Evolutionary conservation across 2,797 vertebrate species (phyloP), one percentile per base, ranked within the genome.

Genomic region (Nyctalus aviator): DNA sequence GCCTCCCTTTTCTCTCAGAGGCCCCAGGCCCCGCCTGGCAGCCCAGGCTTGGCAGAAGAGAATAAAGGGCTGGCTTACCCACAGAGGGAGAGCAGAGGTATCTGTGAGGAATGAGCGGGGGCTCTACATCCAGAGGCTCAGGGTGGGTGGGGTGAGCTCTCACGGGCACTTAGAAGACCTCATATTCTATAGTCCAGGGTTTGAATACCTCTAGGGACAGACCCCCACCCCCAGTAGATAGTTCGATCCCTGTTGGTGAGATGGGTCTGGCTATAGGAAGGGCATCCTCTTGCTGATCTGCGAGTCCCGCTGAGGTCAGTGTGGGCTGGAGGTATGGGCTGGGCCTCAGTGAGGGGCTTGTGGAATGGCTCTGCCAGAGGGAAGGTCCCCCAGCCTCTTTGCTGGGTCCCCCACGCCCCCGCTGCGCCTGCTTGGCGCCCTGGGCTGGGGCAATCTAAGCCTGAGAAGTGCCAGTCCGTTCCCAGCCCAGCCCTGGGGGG

Each of bases 401-500:
- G 0, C 8, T 41, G 71, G n/a, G 4, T 20, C 71, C 27, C 23
- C 46, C 55, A 23, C 6, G 35, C 27, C n/a, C n/a, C 55, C 15
- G 81, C 64, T 66, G 68, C 20, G 62, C 71, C 93, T 71, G 37
- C 46, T 50, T 55, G 48, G 50, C 3, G 17, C 88, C 72, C 75
- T 78, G 27, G 72, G 86, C 50, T 84, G 4, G 86, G 17, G 57
- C 86, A 46, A 11, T 69, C 86, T 73, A 68, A 87, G 66, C 12
- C 0, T 83, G 57, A 85, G 94, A 93, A 96, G 82, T 27, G 2
- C 55, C 35, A 4, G 71, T 84, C 41, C 0, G 8, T 88, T 93
- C 91, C 91, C 86, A 94, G 88, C 48, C 64, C 4, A 0, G 88
- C 32, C 44, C 25, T 35, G 13, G 13, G n/a, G 81, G 95, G 94